Percentiles rank a stretch among this genome's conserved stretches.
phyloP scores from a whole-genome alignment of 2,888 invertebrate species.

The Arenicola marina region DNA sequence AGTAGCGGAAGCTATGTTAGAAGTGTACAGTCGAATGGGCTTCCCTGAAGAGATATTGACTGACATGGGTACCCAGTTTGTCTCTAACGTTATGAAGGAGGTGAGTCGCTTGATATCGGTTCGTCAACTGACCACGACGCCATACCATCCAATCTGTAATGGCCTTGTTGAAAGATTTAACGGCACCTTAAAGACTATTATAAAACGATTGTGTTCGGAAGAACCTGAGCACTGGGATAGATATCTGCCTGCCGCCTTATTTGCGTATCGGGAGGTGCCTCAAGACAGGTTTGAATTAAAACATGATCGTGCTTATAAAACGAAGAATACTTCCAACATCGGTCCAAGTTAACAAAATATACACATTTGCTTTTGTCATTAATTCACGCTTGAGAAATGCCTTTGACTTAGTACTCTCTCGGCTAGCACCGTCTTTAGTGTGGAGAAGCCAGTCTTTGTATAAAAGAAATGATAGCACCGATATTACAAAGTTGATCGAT shows the following conservation, averaged over 20 bases:
- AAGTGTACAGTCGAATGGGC: slow-evolving; percentile 27
- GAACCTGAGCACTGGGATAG: slow-evolving; percentile 34
- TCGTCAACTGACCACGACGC: slow-evolving; percentile 18
- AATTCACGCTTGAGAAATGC: no score
- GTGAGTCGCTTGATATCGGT: slow-evolving; percentile 25
- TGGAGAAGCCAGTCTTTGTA: no score
- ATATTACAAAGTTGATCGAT: no score
- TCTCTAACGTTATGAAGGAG: slow-evolving; percentile 27
- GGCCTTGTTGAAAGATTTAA: slow-evolving; percentile 32
- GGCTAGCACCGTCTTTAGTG: no score
- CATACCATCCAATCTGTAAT: slow-evolving; percentile 29
- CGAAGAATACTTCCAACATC: no score
- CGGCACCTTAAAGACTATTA: slow-evolving; percentile 27
- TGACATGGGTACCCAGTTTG: slow-evolving; percentile 36
- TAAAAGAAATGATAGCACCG: no score
- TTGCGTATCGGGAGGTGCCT: slow-evolving; percentile 34
- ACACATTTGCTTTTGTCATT: no score
- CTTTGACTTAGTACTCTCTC: no score
- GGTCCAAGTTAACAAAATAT: no score
- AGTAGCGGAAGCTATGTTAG: slow-evolving; percentile 33
- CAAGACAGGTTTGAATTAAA: slow-evolving; percentile 33
- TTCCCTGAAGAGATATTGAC: slow-evolving; percentile 29
- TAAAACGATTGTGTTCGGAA: slow-evolving; percentile 18
- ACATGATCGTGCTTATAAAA: no score
- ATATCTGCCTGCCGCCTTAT: slow-evolving; percentile 26